Conservation (phyloP, 2,797 vertebrate species). For the Bucorvus abyssinicus region DNA sequence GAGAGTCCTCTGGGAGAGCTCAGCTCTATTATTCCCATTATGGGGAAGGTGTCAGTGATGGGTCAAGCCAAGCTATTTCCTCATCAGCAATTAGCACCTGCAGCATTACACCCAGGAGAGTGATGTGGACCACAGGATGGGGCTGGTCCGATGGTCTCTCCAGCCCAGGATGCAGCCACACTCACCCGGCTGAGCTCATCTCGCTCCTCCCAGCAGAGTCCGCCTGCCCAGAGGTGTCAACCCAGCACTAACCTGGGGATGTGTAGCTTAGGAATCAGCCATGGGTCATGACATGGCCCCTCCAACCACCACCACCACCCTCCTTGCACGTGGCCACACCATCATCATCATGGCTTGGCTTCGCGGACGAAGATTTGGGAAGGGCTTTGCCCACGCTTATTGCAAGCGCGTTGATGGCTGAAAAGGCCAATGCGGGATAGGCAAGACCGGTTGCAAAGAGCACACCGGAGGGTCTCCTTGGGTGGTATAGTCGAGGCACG, state of each 20-base stretch:
- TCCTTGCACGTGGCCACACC: too few relatives aligned
- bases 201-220: neutral
- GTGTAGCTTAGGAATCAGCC: neutral
- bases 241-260: neutral
- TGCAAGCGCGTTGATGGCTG: too few relatives aligned
- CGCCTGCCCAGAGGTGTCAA: rapidly evolving
- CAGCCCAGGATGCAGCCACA: too few relatives aligned
- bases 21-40: neutral
- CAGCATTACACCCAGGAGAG: neutral
- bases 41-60: neutral
- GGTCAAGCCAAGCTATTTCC: neutral
- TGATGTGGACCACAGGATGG: rapidly evolving
- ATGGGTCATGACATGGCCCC: neutral
- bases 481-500: too few relatives aligned
- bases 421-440: too few relatives aligned
- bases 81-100: rapidly evolving
- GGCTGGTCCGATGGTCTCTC: neutral
- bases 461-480: too few relatives aligned
- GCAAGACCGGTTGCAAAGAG: too few relatives aligned
- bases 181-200: too few relatives aligned
- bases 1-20: neutral
- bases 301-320: neutral
- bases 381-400: too few relatives aligned
- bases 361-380: too few relatives aligned
- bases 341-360: too few relatives aligned